These are phyloP conservation scores for Seriola quinqueradiata DNA, from an alignment of 2,113 vertebrate species.

Conservation along the genomic window DNA sequence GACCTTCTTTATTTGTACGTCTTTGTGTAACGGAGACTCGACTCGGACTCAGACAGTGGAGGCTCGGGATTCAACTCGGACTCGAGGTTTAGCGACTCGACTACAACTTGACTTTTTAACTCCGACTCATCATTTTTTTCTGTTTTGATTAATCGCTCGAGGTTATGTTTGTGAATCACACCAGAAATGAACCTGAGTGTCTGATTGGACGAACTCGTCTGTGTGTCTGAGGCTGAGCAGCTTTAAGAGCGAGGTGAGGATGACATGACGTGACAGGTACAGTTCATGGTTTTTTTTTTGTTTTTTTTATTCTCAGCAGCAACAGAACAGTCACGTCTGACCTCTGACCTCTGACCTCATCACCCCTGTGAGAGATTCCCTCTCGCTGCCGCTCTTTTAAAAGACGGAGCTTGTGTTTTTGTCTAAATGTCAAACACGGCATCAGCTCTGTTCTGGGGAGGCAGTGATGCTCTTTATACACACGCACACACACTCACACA, in stretches of 20 bases:
- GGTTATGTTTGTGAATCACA: slow-evolving; percentile 5
- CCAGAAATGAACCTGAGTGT: background rate
- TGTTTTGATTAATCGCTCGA: slow-evolving; percentile 8
- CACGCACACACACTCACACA: slow-evolving; percentile 14
- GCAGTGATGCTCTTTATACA: slow-evolving; percentile 46
- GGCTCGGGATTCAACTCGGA: no score
- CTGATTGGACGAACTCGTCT: background rate
- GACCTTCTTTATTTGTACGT: no score
- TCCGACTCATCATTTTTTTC: background rate
- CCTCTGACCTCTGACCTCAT: slow-evolving; percentile 49
- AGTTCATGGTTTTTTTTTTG: background rate
- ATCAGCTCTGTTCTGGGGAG: slow-evolving; percentile 54
- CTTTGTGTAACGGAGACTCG: no score
- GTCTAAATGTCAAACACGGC: slow-evolving; percentile 69
- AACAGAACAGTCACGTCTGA: slow-evolving; percentile 44
- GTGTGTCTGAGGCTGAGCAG: background rate
- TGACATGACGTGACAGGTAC: slow-evolving; percentile 13
- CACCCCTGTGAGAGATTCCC: slow-evolving; percentile 33
- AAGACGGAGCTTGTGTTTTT: slow-evolving; percentile 54
- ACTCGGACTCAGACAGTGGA: no score
- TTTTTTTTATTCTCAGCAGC: slow-evolving; percentile 24
- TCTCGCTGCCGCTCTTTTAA: slow-evolving; percentile 61
- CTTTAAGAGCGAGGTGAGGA: background rate
- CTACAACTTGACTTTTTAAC: no score
- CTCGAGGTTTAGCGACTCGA: background rate